Evolutionary conservation across 2,888 invertebrate genomes (phyloP), one percentile per base, ranked within the genome.

Genomic region (Drosophila suboccidentalis): DNA sequence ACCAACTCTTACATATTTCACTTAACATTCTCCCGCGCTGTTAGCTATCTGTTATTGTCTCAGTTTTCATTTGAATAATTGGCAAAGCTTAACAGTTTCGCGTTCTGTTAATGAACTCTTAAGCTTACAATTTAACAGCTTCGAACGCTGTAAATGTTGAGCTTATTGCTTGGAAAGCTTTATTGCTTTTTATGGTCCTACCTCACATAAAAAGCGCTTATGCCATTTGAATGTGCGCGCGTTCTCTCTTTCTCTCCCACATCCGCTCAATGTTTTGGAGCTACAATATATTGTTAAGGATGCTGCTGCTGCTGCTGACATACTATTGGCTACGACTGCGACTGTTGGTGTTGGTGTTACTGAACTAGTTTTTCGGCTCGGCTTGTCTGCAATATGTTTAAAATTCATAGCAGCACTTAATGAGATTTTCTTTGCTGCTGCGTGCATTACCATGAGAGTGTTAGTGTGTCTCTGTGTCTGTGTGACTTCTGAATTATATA

Each of bases 351-450:
- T 65, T 68, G 60, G 65, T 66, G 47, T 26, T 66, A 38, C 59
- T 73, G 79, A 73, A 86, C 87, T 89, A 89, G 84, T 87, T 86
- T 86, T 75, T 68, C 62, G 72, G 70, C 54, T 58, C 57, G 38
- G 61, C 69, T 65, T 54, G 60, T 69, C 75, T 78, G 82, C 83
- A 86, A 81, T 76, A 80, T 83, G 83, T 86, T 89, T 82, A 81
- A 87, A 83, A 89, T 89, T 87, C 87, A 88, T 83, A 69, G 86
- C 89, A 89, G 75, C 72, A 74, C 72, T 75, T 89, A 87, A 87
- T 89, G 82, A 87, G 84, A 81, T 87, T 86, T 89, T 74, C 70
- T 71, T 69, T 47, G 67, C 71, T 66, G 39, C 55, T 49, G 32
- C 22, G 19, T 64, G 32, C 22, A 51, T 55, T 38, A 3, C 34